Conservation (phyloP, 2,888 invertebrate genomes). For the Pocota personata region DNA sequence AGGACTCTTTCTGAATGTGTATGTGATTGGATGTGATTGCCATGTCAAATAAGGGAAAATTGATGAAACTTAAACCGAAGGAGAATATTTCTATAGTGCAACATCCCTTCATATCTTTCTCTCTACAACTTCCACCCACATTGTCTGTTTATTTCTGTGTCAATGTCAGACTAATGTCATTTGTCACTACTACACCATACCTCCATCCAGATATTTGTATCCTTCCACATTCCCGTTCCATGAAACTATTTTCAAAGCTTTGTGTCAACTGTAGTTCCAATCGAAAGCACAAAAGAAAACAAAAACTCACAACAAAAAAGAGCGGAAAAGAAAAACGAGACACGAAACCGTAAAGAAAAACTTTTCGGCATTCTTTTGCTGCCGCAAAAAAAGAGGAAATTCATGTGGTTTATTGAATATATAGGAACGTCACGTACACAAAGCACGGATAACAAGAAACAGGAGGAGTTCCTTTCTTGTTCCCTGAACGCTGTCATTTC, state of each 20-base stretch:
- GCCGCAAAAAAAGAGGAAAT: conserved; percentile 9
- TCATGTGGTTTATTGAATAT: conserved; percentile 49
- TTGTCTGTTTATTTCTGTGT: conserved; percentile 67
- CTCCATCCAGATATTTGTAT: not conserved
- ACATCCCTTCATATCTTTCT: conserved; percentile 5
- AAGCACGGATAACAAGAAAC: conserved; percentile 19
- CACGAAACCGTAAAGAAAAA: conserved; percentile 22
- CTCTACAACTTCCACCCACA: not conserved
- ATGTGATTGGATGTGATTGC: conserved; percentile 69
- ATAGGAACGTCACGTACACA: conserved; percentile 37
- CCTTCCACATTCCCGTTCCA: not conserved
- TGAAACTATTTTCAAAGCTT: conserved; percentile 44
- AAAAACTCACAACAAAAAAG: not conserved
- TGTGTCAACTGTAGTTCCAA: conserved; percentile 44
- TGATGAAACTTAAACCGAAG: conserved; percentile 68
- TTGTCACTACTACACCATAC: conserved; percentile 44
- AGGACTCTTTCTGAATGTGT: conserved; percentile 16
- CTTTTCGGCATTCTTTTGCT: conserved; percentile 27
- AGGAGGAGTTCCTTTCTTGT: not conserved
- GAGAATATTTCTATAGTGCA: conserved; percentile 45
- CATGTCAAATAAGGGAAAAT: conserved; percentile 73
- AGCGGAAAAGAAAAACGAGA: not conserved
- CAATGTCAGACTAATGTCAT: conserved; percentile 72
- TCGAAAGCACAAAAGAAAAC: conserved; percentile 40
- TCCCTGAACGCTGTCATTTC: conserved; percentile 21